Percentiles rank a stretch among this genome's conserved stretches.
Conservation (phyloP, 2,797 vertebrate species). For the Protonibea diacanthus region DNA sequence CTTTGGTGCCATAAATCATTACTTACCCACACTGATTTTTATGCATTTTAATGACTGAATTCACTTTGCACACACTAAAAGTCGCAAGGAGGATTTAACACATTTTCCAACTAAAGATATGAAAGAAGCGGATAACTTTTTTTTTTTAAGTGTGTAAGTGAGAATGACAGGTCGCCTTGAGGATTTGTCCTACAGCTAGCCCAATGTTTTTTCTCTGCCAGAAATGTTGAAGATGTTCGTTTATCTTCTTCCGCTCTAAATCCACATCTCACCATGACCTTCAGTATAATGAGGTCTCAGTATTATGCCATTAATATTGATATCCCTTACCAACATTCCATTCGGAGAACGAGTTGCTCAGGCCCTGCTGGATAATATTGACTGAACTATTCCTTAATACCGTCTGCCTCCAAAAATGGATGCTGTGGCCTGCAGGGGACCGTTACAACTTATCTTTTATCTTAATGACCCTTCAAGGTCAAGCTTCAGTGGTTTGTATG, state of each 20-base stretch:
- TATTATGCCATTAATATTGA: constrained; percentile 80
- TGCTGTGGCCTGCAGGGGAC: constrained; percentile 10
- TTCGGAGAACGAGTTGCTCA: constrained; percentile 49
- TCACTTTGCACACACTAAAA: constrained; percentile 51
- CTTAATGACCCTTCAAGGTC: constrained; percentile 8
- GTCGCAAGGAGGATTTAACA: constrained; percentile 39
- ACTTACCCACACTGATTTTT: constrained; percentile 10
- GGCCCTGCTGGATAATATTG: constrained; percentile 57
- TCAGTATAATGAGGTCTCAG: constrained; percentile 78
- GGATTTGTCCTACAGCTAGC: constrained; percentile 44
- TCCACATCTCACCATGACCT: constrained; percentile 69
- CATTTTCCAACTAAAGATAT: constrained; percentile 19
- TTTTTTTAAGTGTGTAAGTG: constrained; percentile 16
- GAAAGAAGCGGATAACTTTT: background rate
- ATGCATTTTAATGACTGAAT: constrained; percentile 57
- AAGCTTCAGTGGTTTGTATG: constrained; percentile 19
- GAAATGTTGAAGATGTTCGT: constrained; percentile 62
- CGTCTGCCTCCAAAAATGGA: constrained; percentile 29
- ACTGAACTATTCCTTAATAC: constrained; percentile 48
- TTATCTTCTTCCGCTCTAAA: constrained; percentile 62
- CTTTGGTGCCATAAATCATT: constrained; percentile 45
- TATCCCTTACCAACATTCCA: constrained; percentile 47
- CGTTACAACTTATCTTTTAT: background rate
- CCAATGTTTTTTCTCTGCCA: constrained; percentile 60
- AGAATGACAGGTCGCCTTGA: constrained; percentile 56